Percentiles rank a stretch among this genome's conserved stretches.
These are phyloP conservation scores for Phylloscopus trochiloides DNA, from an alignment of 2,113 vertebrate species.

Conservation along the genomic window DNA sequence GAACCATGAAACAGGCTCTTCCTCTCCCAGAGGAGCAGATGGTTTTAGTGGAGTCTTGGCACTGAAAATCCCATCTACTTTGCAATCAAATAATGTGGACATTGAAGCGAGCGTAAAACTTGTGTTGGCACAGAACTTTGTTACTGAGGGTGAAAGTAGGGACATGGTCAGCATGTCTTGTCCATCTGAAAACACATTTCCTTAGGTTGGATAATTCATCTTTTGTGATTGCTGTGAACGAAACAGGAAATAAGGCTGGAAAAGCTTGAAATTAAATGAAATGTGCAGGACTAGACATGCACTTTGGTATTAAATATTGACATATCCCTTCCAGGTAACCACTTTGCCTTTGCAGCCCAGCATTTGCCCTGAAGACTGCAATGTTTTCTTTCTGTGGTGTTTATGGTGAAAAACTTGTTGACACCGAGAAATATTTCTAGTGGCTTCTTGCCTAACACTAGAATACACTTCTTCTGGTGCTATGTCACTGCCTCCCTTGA, in stretches of 20 bases:
- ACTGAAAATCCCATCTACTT: background rate
- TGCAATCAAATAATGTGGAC: background rate
- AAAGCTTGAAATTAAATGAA: constrained; percentile 7
- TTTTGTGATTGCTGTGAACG: background rate
- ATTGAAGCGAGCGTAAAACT: background rate
- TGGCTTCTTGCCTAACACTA: background rate
- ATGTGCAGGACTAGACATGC: background rate
- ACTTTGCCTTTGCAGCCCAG: background rate
- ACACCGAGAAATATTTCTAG: background rate
- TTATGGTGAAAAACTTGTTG: background rate
- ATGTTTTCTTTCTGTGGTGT: background rate
- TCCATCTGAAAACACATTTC: background rate
- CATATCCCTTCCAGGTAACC: background rate
- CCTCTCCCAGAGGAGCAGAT: background rate
- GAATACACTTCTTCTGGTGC: background rate
- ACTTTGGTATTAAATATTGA: constrained; percentile 26
- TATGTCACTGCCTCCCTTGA: background rate
- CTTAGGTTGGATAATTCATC: background rate
- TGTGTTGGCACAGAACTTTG: background rate
- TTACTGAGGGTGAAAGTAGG: background rate
- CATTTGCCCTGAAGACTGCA: background rate
- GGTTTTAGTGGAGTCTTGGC: background rate
- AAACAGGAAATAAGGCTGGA: constrained; percentile 8
- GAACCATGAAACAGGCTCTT: background rate
- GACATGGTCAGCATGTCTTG: background rate